Evolutionary conservation across 2,797 vertebrate genomes (phyloP), one percentile per base, ranked within the genome.

Genomic region (Falco novaeseelandiae): DNA sequence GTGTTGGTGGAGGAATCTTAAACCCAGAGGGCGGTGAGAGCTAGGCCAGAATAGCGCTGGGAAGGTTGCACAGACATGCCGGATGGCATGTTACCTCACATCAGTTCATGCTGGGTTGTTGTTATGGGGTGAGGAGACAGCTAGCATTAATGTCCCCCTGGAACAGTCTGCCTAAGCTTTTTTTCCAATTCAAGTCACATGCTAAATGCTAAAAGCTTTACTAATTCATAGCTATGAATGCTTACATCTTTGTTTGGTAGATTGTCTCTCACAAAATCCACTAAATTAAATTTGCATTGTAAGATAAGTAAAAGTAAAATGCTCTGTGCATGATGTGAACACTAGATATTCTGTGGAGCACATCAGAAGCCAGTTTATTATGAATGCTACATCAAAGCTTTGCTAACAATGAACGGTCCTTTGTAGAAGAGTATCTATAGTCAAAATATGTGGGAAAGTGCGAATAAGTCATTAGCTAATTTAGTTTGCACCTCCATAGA

Each of bases 1-100:
- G 97, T 95, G 97, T 97, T 99, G 98, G 97, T 96, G 90, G 97
- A 98, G 98, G 97, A 98, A 93, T 94, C 97, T 97, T 97, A 98
- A 90, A 96, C 96, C 92, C 95, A 97, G 96, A 98, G 98, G 98
- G 98, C 99, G 96, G 96, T 98, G 98, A 98, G 97, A 97, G 86
- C 94, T 91, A 82, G 94, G 89, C 91, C 46, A 58, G 74, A 61
- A 49, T 13, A 79, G 67, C 76, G 30, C 51, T 42, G 38, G 89
- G 87, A 83, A 90, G 38, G 76, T n/a, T 69, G 26, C 51, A 80
- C 32, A 80, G 78, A 83, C 54, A 49, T 25, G n/a, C 65, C 0
- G 9, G 54, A 16, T 81, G 57, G 71, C 4, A 3, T 55, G 52
- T 87, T 62, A 59, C 76, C 84, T 91, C 48, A 49, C 62, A 67